Percentiles rank a stretch among this genome's conserved stretches.
Evolutionary conservation across 2,888 invertebrate genomes (phyloP).

Genomic region (Drosophila setosimentum): DNA sequence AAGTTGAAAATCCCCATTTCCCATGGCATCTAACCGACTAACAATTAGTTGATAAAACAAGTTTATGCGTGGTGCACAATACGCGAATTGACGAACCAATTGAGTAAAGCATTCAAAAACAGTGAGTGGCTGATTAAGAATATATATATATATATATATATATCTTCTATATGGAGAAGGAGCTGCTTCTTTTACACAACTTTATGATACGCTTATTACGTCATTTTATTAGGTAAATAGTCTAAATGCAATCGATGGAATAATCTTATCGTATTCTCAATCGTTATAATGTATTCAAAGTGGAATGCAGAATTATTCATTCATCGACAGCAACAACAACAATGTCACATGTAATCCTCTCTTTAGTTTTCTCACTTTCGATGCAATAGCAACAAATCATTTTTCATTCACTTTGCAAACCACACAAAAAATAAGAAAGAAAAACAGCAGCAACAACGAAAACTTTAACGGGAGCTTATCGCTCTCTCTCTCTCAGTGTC

Average conservation of each 20-base stretch:
- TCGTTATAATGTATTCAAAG: neutral
- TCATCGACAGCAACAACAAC: neutral
- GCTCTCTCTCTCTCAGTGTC: neutral
- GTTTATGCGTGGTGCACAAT: conserved; percentile 25
- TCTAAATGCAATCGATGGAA: neutral
- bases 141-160: neutral
- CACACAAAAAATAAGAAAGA: neutral
- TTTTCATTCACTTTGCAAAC: neutral
- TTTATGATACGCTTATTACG: neutral
- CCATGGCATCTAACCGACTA: conserved; percentile 17
- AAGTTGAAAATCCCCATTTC: conserved; percentile 26
- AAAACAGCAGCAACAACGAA: neutral
- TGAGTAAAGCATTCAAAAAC: neutral
- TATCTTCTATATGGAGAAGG: neutral
- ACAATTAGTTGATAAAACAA: conserved; percentile 27
- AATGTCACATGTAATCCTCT: neutral
- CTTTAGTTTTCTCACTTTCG: neutral
- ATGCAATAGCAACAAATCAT: neutral
- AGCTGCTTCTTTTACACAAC: neutral
- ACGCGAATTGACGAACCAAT: conserved; percentile 9
- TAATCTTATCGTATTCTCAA: neutral
- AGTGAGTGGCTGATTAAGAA: neutral
- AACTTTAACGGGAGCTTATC: neutral
- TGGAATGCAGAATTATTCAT: neutral
- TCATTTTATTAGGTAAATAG: neutral